Evolutionary conservation across 2,113 vertebrate species (phyloP).

Genomic region (Perca schrenkii): DNA sequence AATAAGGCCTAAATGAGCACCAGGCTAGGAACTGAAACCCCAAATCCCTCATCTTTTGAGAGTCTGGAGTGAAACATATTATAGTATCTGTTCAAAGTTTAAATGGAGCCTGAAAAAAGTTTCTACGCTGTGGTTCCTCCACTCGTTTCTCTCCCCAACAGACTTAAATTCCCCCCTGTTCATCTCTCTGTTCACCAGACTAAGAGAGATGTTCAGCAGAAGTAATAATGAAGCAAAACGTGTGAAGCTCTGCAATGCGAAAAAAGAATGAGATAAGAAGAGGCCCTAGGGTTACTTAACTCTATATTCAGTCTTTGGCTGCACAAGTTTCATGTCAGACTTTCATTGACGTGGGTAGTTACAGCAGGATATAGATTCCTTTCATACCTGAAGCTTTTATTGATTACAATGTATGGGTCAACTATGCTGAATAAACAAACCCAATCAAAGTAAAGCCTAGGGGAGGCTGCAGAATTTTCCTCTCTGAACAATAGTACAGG

Average conservation of each 20-base stretch:
- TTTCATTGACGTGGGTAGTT: constrained; percentile 43
- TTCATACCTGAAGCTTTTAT: constrained; percentile 47
- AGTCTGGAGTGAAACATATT: constrained; percentile 74
- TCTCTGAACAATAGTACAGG: not conserved
- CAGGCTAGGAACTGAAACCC: constrained; percentile 72
- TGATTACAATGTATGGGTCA: constrained; percentile 52
- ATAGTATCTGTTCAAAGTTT: constrained; percentile 74
- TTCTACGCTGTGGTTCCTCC: constrained; percentile 52
- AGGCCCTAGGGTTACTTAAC: constrained; percentile 62
- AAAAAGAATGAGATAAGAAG: constrained; percentile 43
- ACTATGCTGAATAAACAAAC: constrained; percentile 14
- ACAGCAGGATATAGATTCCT: constrained; percentile 48
- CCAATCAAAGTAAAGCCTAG: not conserved
- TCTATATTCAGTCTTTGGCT: constrained; percentile 42
- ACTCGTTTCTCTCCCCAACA: constrained; percentile 55
- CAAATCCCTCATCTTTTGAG: constrained; percentile 84
- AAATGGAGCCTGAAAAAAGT: constrained; percentile 79
- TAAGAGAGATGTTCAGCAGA: constrained; percentile 71
- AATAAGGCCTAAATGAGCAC: constrained; percentile 82
- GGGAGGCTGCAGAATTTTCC: not conserved
- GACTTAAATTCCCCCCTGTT: constrained; percentile 63
- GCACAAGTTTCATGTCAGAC: constrained; percentile 55
- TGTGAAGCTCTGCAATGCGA: constrained; percentile 48
- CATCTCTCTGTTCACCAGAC: constrained; percentile 71
- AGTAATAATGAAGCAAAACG: constrained; percentile 76